These are phyloP conservation scores for Formicarius rufipectus DNA, from an alignment of 2,113 vertebrate species.

Conservation along the genomic window DNA sequence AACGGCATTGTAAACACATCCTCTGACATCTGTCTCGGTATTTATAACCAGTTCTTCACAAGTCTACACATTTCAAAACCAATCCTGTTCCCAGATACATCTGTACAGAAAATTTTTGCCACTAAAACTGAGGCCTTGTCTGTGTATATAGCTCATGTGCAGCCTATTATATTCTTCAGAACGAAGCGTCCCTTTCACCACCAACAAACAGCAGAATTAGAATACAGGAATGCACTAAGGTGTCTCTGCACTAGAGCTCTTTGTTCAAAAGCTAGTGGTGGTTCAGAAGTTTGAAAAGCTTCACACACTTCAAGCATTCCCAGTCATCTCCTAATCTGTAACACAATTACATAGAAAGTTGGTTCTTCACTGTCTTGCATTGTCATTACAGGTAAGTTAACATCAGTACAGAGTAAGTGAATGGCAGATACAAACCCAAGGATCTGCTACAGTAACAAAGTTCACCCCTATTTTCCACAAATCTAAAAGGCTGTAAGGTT, in stretches of 20 bases:
- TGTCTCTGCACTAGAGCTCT: not conserved
- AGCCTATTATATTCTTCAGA: not conserved
- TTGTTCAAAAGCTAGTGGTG: not conserved
- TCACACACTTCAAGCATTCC: not conserved
- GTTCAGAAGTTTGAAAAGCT: not conserved
- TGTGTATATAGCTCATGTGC: not conserved
- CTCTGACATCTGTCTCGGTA: not conserved
- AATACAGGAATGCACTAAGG: rapidly evolving
- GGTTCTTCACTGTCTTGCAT: not conserved
- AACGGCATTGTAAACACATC: not conserved
- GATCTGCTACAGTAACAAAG: not conserved
- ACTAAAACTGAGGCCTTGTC: not conserved
- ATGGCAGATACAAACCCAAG: not conserved
- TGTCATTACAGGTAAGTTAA: not conserved
- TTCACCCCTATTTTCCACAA: not conserved
- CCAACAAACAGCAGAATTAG: not conserved
- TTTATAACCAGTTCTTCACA: constrained; percentile 1
- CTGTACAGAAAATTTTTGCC: not conserved
- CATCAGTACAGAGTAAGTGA: not conserved
- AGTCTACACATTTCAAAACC: not conserved
- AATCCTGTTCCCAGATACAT: not conserved
- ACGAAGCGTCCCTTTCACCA: rapidly evolving
- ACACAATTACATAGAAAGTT: not conserved
- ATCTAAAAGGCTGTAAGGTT: not conserved
- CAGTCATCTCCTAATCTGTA: not conserved